A percentile compares a stretch with the other conserved stretches of the same genome.
These are phyloP conservation scores for Rhabdomys dilectus DNA, from an alignment of 2,113 vertebrate species.

Conservation along the genomic window DNA sequence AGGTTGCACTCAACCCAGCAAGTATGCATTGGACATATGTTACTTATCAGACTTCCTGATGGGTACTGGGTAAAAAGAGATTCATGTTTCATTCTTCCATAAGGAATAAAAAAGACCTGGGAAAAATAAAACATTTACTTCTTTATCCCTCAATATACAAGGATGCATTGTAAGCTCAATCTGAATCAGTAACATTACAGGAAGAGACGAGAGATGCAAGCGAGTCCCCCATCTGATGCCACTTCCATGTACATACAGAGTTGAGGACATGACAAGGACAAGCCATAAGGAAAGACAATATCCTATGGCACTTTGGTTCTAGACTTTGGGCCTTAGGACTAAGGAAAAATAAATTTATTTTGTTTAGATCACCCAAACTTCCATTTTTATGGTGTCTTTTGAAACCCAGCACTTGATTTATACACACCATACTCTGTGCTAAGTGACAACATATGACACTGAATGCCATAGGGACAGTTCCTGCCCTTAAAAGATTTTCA, in stretches of 20 bases:
- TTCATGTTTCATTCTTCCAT: not conserved
- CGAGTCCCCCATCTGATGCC: not conserved
- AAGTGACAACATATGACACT: rapidly evolving
- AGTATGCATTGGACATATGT: not conserved
- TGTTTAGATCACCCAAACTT: not conserved
- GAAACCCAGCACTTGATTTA: not conserved
- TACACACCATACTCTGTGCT: not conserved
- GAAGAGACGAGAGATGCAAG: not conserved
- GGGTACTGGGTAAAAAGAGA: not conserved
- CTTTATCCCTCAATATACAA: not conserved
- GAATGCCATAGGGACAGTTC: not conserved
- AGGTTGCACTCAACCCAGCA: not conserved
- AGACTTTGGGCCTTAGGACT: not conserved
- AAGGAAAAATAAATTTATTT: constrained; percentile 2
- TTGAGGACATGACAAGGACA: not conserved
- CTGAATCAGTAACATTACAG: not conserved
- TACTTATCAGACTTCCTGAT: not conserved
- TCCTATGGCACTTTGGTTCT: not conserved
- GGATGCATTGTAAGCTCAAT: not conserved
- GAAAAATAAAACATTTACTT: not conserved
- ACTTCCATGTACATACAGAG: not conserved
- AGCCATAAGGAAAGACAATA: not conserved
- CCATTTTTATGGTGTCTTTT: not conserved
- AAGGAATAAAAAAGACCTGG: not conserved
- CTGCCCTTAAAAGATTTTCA: not conserved